Evolutionary conservation across 2,797 vertebrate genomes (phyloP), one percentile per base, ranked within the genome.

Genomic region (Neopelma chrysocephalum): DNA sequence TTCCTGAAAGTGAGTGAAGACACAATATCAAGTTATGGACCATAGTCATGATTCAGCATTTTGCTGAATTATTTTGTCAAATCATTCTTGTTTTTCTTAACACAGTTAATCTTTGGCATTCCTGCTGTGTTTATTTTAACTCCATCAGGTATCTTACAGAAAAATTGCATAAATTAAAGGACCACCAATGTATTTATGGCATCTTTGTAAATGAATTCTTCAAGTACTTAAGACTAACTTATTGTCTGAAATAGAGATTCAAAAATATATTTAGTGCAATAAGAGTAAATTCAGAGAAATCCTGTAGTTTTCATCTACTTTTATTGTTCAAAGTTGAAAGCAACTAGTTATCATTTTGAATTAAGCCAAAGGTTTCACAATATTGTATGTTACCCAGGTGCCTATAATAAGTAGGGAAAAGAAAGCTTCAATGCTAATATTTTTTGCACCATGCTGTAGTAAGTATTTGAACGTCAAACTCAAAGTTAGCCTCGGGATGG

Each of bases 301-400:
- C 31, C 15, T 69, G 17, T 72, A 20, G 23, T 51, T 91, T 89
- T 51, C 16, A 38, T 40, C 43, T 31, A 43, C 34, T 58, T 43
- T 8, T 50, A 1, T 60, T 64, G 50, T 50, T 68, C 54, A 43
- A 61, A 66, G 64, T 40, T 51, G 14, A 60, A 68, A 65, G 14
- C 25, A 75, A 18, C 20, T 60, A 53, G 3, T 53, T 89, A 7
- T 47, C 9, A 27, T 47, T 82, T 71, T 71, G 6, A 80, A n/a
- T 77, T 80, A 5, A 34, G 73, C 23, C 1, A 3, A 4, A 34
- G 21, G 8, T 73, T 83, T 88, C 26, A 17, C 15, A 12, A 7
- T 70, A 19, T 8, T 0, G 0, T 34, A 3, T 43, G 32, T 58
- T 76, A 80, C 9, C 11, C 3, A 3, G 5, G 61, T 66, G 36